Conservation (phyloP, 1,140 invertebrate genomes). For the Asobara japonica region DNA sequence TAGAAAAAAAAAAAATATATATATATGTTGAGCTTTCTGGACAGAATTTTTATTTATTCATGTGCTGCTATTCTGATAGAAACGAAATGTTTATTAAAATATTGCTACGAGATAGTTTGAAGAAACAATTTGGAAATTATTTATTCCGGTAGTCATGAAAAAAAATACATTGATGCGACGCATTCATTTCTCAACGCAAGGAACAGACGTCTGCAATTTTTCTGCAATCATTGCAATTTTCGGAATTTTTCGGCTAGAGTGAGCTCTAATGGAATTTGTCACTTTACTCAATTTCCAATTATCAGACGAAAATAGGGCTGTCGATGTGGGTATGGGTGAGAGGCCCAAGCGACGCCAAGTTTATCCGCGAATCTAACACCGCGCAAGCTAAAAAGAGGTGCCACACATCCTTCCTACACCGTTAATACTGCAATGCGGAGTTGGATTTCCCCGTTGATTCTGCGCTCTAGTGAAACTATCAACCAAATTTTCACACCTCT, state of each 20-base stretch:
- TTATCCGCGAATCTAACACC: not conserved
- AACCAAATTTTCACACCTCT: constrained; percentile 3
- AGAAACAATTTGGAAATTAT: no score
- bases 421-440: not conserved
- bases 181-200: not conserved
- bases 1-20: no score
- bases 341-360: not conserved
- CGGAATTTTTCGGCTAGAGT: not conserved
- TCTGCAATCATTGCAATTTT: not conserved
- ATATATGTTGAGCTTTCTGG: no score
- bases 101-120: no score
- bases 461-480: not conserved
- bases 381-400: not conserved
- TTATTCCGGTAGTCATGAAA: no score
- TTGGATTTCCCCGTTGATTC: not conserved
- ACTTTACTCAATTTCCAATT: not conserved
- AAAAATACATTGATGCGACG: no score
- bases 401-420: not conserved
- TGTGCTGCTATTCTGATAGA: no score
- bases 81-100: no score
- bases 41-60: no score
- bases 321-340: not conserved
- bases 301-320: not conserved
- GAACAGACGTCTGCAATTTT: no score
- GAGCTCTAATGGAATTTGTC: not conserved